These are phyloP conservation scores for Clarias magur DNA, from an alignment of 2,113 vertebrate genomes.

Conservation along the genomic window DNA sequence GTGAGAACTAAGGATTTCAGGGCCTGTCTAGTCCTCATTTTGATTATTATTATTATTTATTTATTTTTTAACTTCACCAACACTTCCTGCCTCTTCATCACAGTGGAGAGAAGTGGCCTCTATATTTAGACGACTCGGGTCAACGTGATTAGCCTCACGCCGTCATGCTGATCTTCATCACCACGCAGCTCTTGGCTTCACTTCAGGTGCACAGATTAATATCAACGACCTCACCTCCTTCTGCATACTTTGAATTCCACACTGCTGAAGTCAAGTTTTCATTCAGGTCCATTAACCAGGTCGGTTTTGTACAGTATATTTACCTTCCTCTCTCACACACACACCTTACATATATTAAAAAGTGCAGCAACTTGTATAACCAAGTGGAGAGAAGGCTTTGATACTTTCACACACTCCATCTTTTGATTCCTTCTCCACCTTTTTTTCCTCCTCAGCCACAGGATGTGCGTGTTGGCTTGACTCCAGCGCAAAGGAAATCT, in stretches of 20 bases:
- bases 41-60: background rate
- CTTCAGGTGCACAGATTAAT: background rate
- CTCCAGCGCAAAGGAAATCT: slow-evolving; percentile 36
- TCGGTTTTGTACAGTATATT: background rate
- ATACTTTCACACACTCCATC: background rate
- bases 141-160: slow-evolving; percentile 48
- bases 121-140: slow-evolving; percentile 53
- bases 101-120: slow-evolving; percentile 15
- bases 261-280: background rate
- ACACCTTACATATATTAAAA: no score
- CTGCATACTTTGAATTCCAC: background rate
- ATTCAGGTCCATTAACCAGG: background rate
- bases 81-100: slow-evolving; percentile 6
- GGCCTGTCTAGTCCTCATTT: background rate
- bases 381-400: background rate
- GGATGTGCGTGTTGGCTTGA: slow-evolving; percentile 27
- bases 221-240: background rate
- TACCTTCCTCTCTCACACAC: background rate
- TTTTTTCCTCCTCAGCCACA: background rate
- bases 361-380: background rate
- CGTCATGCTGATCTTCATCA: slow-evolving; percentile 43
- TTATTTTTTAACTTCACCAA: slow-evolving; percentile 1
- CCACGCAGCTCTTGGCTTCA: background rate
- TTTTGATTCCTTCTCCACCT: slow-evolving; percentile 8
- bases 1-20: background rate